Conservation (phyloP, 2,888 invertebrate species). For the Emmelina monodactyla region DNA sequence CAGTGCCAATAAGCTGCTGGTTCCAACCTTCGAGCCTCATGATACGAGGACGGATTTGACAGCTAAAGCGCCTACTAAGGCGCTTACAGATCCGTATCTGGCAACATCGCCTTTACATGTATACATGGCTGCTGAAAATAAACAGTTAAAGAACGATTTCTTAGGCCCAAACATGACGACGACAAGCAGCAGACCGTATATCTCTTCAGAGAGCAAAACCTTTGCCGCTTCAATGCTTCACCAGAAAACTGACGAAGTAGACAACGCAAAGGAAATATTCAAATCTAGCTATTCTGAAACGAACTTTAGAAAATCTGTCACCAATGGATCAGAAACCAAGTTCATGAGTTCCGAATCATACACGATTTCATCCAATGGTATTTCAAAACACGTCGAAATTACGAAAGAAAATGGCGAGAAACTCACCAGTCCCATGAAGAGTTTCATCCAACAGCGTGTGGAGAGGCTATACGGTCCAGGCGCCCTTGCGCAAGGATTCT, state of each 20-base stretch:
- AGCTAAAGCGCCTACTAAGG: slow-evolving; percentile 58
- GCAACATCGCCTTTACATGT: slow-evolving; percentile 49
- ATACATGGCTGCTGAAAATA: slow-evolving; percentile 57
- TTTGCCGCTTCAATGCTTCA: slow-evolving; percentile 54
- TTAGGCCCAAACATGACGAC: slow-evolving; percentile 56
- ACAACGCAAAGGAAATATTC: slow-evolving; percentile 48
- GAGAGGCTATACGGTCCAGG: slow-evolving; percentile 89
- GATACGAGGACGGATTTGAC: slow-evolving; percentile 56
- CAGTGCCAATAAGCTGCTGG: slow-evolving; percentile 62
- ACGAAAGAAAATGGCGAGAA: slow-evolving; percentile 57
- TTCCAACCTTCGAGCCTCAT: slow-evolving; percentile 61
- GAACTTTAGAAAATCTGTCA: slow-evolving; percentile 48
- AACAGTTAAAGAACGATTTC: slow-evolving; percentile 58
- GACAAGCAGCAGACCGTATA: slow-evolving; percentile 39
- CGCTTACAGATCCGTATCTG: slow-evolving; percentile 54
- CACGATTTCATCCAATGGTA: slow-evolving; percentile 54
- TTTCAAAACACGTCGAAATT: slow-evolving; percentile 53
- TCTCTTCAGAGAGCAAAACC: slow-evolving; percentile 47
- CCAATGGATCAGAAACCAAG: slow-evolving; percentile 42
- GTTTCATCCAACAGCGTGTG: slow-evolving; percentile 88
- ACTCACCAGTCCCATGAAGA: slow-evolving; percentile 66
- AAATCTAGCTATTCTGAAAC: slow-evolving; percentile 60
- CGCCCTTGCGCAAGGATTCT: slow-evolving; percentile 85
- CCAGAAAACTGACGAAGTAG: slow-evolving; percentile 45
- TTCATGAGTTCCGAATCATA: slow-evolving; percentile 42